Percentiles rank a stretch among this genome's conserved stretches.
These are phyloP conservation scores for Aphodius sticticus DNA, from an alignment of 2,888 invertebrate genomes.

Conservation along the genomic window DNA sequence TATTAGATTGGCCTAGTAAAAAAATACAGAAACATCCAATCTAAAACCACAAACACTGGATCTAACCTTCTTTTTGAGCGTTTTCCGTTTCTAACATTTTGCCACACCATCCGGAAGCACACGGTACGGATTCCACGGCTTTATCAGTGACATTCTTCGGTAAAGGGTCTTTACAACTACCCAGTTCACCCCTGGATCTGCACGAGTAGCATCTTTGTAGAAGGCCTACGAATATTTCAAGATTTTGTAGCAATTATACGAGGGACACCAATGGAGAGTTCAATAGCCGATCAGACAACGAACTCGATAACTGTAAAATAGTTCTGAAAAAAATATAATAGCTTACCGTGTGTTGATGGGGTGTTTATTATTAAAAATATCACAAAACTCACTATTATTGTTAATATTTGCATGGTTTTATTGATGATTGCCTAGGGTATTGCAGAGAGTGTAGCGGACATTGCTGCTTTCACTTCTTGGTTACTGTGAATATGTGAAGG, in stretches of 20 bases:
- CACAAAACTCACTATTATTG: not conserved
- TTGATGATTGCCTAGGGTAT: not conserved
- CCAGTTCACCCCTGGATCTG: slow-evolving; percentile 85
- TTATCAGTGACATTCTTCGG: slow-evolving; percentile 77
- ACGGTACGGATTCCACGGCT: slow-evolving; percentile 80
- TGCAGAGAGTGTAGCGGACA: not conserved
- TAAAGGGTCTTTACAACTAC: slow-evolving; percentile 90
- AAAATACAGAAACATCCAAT: not conserved
- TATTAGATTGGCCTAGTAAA: not conserved
- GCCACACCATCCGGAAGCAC: slow-evolving; percentile 92
- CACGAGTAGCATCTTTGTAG: slow-evolving; percentile 83
- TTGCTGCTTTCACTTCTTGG: not conserved
- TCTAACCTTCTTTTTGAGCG: slow-evolving; percentile 76
- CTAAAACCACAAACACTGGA: not conserved
- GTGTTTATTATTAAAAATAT: not conserved
- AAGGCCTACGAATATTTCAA: slow-evolving; percentile 65
- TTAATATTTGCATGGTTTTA: not conserved
- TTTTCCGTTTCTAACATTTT: slow-evolving; percentile 86
- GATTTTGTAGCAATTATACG: slow-evolving; percentile 6
- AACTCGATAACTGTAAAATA: slow-evolving; percentile 10
- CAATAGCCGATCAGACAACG: slow-evolving; percentile 22
- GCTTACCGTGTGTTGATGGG: not conserved
- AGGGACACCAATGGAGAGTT: slow-evolving; percentile 26
- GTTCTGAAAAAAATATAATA: not conserved
- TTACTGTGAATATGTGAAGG: not conserved